A percentile compares a stretch with the other conserved stretches of the same genome.
phyloP scores from a whole-genome alignment of 2,797 vertebrate genomes.

The Brachyalestes nurse region DNA sequence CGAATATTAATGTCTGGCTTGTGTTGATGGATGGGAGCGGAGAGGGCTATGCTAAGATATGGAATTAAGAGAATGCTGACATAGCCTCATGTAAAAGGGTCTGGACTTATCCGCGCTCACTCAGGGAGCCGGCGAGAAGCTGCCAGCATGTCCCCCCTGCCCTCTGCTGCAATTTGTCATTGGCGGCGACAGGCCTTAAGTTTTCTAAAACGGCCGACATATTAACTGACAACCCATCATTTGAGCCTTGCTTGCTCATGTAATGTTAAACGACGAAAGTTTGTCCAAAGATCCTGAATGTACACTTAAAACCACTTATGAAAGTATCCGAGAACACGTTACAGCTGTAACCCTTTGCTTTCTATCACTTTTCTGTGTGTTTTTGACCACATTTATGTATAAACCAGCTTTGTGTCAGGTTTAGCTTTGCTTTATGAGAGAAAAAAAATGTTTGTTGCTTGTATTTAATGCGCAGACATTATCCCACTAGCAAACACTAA shows the following conservation, averaged over 20 bases:
- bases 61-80: conserved; percentile 55
- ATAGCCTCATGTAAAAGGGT: conserved; percentile 39
- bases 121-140: conserved; percentile 37
- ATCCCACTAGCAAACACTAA: too few species aligned
- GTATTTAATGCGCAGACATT: too few species aligned
- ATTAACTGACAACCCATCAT: conserved; percentile 59
- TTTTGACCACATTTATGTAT: not conserved
- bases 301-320: conserved; percentile 18
- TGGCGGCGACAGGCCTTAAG: conserved; percentile 52
- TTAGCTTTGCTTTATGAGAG: not conserved
- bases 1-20: conserved; percentile 42
- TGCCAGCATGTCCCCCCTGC: conserved; percentile 49
- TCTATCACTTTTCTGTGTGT: too few species aligned
- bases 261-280: conserved; percentile 53
- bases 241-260: conserved; percentile 37
- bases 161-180: conserved; percentile 65
- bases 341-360: not conserved
- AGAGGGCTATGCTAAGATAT: conserved; percentile 50
- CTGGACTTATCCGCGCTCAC: conserved; percentile 45
- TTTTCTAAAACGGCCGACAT: conserved; percentile 49
- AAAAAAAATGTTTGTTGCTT: not conserved
- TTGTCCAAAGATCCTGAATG: conserved; percentile 51
- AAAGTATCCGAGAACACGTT: not conserved
- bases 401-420: not conserved
- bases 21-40: conserved; percentile 54